phyloP scores from a whole-genome alignment of 2,113 vertebrate genomes.

The Orthochromis indermauri region DNA sequence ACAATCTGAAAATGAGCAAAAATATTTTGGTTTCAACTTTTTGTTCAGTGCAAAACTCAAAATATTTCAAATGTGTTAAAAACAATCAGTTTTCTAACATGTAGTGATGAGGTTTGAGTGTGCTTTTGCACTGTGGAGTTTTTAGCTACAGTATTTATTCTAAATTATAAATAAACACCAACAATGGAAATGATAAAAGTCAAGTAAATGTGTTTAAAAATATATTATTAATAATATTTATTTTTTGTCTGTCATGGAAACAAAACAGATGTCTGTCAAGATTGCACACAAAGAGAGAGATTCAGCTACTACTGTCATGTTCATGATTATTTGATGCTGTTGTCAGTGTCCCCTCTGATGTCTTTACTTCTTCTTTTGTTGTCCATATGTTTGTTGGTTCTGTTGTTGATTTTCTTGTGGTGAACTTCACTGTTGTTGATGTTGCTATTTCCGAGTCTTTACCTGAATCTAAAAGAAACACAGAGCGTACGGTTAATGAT shows the following conservation, averaged over 20 bases:
- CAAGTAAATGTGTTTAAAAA: not conserved
- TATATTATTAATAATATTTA: not conserved
- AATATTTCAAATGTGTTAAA: not conserved
- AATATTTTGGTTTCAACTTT: not conserved
- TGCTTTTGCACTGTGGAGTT: not conserved
- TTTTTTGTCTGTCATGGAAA: not conserved
- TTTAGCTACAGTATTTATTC: not conserved
- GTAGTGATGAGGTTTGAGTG: not conserved
- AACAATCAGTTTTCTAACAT: not conserved
- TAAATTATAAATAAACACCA: not conserved
- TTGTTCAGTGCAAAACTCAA: not conserved
- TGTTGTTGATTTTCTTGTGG: not conserved
- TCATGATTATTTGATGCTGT: not conserved
- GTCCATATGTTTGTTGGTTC: not conserved
- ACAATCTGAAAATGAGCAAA: not conserved
- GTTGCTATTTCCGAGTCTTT: not conserved
- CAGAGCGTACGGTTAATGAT: not conserved
- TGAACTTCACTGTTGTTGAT: not conserved
- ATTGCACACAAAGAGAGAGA: not conserved
- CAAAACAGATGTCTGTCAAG: not conserved
- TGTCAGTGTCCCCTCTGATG: not conserved
- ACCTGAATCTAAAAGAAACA: not conserved
- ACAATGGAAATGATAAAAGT: not conserved
- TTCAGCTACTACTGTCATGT: fast-evolving
- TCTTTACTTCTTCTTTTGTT: not conserved